phyloP scores from a whole-genome alignment of 1,140 invertebrate genomes.

The Drosophila tropicalis region DNA sequence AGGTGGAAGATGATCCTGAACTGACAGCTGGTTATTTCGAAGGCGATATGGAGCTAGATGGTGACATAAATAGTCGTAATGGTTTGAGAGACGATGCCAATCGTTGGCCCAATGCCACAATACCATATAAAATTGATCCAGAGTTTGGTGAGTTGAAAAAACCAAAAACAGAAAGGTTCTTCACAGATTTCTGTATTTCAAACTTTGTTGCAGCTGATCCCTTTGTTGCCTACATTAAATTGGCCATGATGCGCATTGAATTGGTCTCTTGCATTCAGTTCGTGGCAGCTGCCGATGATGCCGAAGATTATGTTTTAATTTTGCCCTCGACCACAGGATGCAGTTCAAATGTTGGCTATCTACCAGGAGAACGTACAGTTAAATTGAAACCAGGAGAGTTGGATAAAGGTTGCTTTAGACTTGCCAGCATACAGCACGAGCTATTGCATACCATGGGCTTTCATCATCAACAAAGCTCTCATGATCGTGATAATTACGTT shows the following conservation, averaged over 20 bases:
- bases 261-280: conserved; percentile 73
- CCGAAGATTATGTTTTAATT: conserved; percentile 45
- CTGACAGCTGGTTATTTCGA: conserved; percentile 63
- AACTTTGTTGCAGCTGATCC: conserved; percentile 4
- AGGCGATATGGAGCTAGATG: conserved; percentile 60
- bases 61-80: conserved; percentile 23
- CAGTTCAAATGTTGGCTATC: conserved; percentile 84
- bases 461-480: conserved; percentile 89
- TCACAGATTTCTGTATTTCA: too few species aligned
- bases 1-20: conserved; percentile 49
- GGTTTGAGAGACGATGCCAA: conserved; percentile 24
- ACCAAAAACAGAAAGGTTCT: too few species aligned
- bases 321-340: conserved; percentile 69
- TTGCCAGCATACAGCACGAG: conserved; percentile 87
- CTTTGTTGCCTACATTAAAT: conserved; percentile 44
- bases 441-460: conserved; percentile 88
- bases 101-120: conserved; percentile 76
- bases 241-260: conserved; percentile 76
- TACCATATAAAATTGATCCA: conserved; percentile 74
- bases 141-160: conserved; percentile 56
- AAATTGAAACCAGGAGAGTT: conserved; percentile 54
- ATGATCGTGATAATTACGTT: conserved; percentile 89
- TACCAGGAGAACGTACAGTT: conserved; percentile 83
- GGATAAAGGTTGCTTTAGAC: conserved; percentile 73
- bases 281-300: conserved; percentile 41